Evolutionary conservation across 2,888 invertebrate species (phyloP).

Genomic region (Dromius quadrimaculatus): DNA sequence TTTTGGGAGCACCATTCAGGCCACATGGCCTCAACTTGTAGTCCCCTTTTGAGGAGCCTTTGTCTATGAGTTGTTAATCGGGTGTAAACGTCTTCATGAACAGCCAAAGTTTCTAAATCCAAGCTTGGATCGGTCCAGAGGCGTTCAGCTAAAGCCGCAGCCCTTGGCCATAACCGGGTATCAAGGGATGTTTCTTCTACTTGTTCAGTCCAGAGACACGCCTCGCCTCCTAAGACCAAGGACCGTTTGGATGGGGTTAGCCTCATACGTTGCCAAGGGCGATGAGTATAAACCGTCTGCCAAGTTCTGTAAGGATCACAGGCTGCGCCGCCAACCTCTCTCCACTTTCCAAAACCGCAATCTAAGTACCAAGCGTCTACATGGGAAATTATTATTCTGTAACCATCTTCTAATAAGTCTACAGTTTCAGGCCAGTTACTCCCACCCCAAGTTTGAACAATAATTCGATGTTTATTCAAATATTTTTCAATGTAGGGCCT

Average conservation of each 20-base stretch:
- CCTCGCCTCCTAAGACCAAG: conserved; percentile 80
- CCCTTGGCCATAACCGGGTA: conserved; percentile 85
- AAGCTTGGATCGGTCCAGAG: conserved; percentile 73
- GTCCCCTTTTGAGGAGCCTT: conserved; percentile 73
- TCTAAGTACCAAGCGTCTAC: conserved; percentile 92
- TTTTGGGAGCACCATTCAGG: conserved; percentile 83
- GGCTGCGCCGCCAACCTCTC: conserved; percentile 85
- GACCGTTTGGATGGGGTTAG: conserved; percentile 61
- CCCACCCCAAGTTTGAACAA: conserved; percentile 85
- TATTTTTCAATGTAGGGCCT: conserved; percentile 74
- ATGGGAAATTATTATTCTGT: conserved; percentile 83
- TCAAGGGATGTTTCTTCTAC: conserved; percentile 80
- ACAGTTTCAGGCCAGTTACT: conserved; percentile 85
- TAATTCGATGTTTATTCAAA: conserved; percentile 68
- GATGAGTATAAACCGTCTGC: conserved; percentile 88
- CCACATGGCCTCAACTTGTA: conserved; percentile 80
- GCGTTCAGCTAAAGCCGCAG: conserved; percentile 85
- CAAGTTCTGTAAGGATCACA: conserved; percentile 90
- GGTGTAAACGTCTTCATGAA: conserved; percentile 76
- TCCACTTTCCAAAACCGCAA: conserved; percentile 89
- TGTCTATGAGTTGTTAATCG: conserved; percentile 77
- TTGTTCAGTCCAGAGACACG: conserved; percentile 89
- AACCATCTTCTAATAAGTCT: conserved; percentile 82
- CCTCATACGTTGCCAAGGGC: conserved; percentile 76
- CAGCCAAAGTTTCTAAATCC: conserved; percentile 56